These are phyloP conservation scores for Anolis sagrei DNA, from an alignment of 2,113 vertebrate species.

Conservation along the genomic window DNA sequence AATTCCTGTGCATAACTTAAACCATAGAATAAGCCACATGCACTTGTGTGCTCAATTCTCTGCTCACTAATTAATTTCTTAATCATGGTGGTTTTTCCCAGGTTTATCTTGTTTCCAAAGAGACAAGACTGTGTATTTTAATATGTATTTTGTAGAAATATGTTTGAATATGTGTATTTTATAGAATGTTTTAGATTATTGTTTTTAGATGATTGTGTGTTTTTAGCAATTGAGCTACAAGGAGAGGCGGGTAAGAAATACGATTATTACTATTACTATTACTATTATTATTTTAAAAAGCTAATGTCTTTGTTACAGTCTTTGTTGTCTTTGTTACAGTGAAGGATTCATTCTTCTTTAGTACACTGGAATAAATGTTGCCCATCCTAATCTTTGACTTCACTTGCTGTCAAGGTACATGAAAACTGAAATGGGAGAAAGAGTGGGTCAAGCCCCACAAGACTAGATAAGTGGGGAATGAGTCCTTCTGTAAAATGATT, in stretches of 20 bases:
- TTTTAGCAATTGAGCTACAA: no score
- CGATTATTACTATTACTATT: no score
- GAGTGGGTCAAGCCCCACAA: no score
- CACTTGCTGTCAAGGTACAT: neutral
- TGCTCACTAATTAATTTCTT: neutral
- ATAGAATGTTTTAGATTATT: no score
- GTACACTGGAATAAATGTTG: neutral
- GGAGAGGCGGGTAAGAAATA: no score
- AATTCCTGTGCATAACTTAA: neutral
- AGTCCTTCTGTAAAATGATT: no score
- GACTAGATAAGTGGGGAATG: no score
- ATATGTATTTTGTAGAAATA: no score
- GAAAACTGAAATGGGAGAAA: no score
- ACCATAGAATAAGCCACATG: neutral
- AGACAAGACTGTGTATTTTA: neutral
- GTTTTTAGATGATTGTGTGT: no score
- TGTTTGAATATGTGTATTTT: no score
- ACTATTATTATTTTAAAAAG: no score
- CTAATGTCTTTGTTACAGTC: neutral
- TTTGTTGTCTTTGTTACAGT: neutral
- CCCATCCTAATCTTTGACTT: constrained; percentile 34
- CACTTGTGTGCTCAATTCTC: neutral
- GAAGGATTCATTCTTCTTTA: neutral
- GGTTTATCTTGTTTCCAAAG: neutral
- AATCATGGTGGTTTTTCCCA: neutral